Conservation (phyloP, 2,113 vertebrate genomes). For the Melanerpes formicivorus region DNA sequence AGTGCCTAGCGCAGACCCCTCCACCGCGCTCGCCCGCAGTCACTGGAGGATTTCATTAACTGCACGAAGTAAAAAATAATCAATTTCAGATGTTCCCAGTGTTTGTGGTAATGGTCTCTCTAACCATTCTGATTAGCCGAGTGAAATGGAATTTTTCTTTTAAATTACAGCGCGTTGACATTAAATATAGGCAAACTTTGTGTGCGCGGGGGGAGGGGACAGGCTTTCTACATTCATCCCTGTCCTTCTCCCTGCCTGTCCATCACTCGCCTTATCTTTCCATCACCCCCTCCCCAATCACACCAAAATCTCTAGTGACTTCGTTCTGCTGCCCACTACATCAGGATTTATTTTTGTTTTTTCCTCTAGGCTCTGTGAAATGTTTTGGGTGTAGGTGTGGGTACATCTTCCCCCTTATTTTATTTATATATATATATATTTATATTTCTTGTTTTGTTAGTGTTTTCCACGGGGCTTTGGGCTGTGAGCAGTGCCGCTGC, state of each 20-base stretch:
- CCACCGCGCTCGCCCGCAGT: background rate
- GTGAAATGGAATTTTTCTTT: constrained; percentile 79
- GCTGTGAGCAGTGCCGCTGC: background rate
- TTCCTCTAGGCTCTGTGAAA: background rate
- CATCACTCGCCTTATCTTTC: background rate
- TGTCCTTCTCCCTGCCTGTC: background rate
- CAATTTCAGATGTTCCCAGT: constrained; percentile 76
- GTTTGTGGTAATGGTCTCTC: constrained; percentile 77
- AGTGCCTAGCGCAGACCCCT: background rate
- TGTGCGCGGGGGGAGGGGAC: background rate
- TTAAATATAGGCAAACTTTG: constrained; percentile 70
- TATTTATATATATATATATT: too few species aligned
- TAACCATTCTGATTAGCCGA: constrained; percentile 77
- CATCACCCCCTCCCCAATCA: background rate
- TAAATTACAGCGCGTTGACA: constrained; percentile 68
- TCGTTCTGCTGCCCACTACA: background rate
- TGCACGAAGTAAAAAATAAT: constrained; percentile 74
- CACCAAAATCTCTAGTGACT: accelerated
- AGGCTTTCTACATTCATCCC: background rate
- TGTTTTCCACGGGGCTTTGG: accelerated
- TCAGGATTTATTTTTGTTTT: background rate
- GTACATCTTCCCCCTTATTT: background rate
- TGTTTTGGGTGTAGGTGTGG: background rate
- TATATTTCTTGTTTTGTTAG: background rate
- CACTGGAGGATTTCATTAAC: constrained; percentile 76